phyloP scores from a whole-genome alignment of 2,888 invertebrate genomes.

The Halictus quadricinctus region DNA sequence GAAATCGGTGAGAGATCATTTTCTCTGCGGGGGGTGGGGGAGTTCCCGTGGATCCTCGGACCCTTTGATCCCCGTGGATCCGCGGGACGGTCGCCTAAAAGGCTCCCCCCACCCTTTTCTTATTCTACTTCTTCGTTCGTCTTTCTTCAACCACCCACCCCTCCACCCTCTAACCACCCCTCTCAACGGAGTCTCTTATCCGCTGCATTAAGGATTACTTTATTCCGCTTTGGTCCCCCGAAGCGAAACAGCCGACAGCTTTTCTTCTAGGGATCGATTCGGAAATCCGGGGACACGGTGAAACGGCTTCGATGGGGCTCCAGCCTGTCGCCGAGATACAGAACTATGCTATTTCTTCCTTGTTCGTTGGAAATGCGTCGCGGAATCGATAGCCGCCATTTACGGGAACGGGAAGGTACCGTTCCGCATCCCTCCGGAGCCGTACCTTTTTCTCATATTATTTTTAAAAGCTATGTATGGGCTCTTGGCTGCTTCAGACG shows the following conservation, averaged over 20 bases:
- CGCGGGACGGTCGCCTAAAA: background rate
- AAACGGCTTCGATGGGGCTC: background rate
- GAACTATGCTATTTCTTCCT: background rate
- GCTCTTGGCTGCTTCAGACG: background rate
- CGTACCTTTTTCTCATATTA: background rate
- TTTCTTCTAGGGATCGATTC: background rate
- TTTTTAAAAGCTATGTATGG: background rate
- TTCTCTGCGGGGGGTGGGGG: background rate
- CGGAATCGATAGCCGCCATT: conserved; percentile 5
- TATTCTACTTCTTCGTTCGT: background rate
- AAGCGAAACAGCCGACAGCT: background rate
- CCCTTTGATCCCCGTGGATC: conserved; percentile 34
- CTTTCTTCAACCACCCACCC: background rate
- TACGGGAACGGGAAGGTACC: background rate
- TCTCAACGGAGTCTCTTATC: conserved; percentile 15
- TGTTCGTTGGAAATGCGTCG: background rate
- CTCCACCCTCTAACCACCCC: background rate
- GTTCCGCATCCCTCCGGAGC: background rate
- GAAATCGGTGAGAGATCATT: background rate
- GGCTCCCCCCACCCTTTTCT: background rate
- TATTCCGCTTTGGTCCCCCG: conserved; percentile 1
- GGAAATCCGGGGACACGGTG: background rate
- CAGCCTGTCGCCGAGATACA: background rate
- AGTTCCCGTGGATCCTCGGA: conserved; percentile 1
- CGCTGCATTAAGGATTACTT: conserved; percentile 23